Evolutionary conservation across 2,113 vertebrate genomes (phyloP), one percentile per base, ranked within the genome.

Genomic region (Ceyx margarethae): DNA sequence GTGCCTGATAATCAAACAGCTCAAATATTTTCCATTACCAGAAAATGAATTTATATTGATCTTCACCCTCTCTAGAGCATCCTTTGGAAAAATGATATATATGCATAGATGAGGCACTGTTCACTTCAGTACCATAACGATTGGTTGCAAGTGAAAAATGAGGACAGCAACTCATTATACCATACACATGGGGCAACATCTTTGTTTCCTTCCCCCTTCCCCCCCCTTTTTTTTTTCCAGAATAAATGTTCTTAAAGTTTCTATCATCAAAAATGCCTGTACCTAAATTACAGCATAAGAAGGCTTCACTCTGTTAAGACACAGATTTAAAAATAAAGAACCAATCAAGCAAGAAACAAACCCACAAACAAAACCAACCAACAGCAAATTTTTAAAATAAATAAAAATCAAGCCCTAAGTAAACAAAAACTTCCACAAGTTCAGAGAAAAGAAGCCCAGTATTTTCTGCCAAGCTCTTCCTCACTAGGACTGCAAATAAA

Each of bases 1-100:
- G 87, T 77, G 68, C 78, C 85, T 87, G 84, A 93, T 79, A 95
- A 80, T 89, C 72, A 33, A 87, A 69, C 53, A 93, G 67, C 93
- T 94, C 79, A 96, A 92, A 95, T 94, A 94, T 94, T 97, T 96
- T 91, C 97, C 93, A 97, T 95, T 97, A 92, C 91, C 89, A 96
- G 67, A 89, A 88, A 97, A 96, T 92, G 91, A 97, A 96, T 96
- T 95, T 68, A 67, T 96, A 97, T 97, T 97, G 97, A 98, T 98
- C 95, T 96, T 81, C 91, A 79, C 81, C 84, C 82, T 97, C 96
- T 97, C 97, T 64, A 87, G 97, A 95, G 96, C 84, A 97, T 95
- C 90, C 95, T 97, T 97, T 97, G 93, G 90, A 95, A 96, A 97
- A 97, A 95, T 96, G 79, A 95, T 96, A 93, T 96, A 95, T 97